Base-by-base conservation (phyloP, 2,797 vertebrate genomes). In the Leucoraja ocellata region DNA sequence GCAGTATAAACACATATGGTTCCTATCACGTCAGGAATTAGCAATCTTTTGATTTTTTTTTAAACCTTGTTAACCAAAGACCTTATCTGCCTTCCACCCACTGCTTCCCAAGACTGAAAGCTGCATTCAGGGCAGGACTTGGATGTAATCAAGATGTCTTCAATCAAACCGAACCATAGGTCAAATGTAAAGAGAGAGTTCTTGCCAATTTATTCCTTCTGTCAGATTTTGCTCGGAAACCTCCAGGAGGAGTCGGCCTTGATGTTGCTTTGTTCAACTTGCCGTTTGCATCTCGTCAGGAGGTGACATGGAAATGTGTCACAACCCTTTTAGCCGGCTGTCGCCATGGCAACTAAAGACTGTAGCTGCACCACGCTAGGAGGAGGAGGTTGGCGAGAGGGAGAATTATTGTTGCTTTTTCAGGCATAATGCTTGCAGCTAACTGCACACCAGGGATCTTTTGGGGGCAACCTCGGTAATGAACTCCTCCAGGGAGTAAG, bases 281-380 rank as follows among this genome's bases (percentile, higher is more conserved):
- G 14, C 21, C 32, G 28, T 68, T 88, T 88, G 63, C 61, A 68
- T 88, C 84, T 88, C 2, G 84, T 36, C 36, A 68, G 58, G 16
- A 65, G n/a, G n/a, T 88, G 84, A 88, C 84, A 88, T 68, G 63
- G 63, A 88, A 88, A 68, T 88, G 83, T 86, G 83, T 86, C 58
- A 86, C 83, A 65, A 65, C 83, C 83, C 83, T 86, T 65, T 86
- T 86, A 86, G 83, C 83, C 32, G 83, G 63, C 63, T 21, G 84
- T 88, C 61, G 9, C 84, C 84, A 88, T 68, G 84, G 61, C 63
- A 88, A 88, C 84, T 5, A 25, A 74, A 23, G 71, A 65, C 63
- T 18, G 1, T 4, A 68, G 84, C 61, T 88, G 84, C 16, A 68
- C 61, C 84, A 63, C 9, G 61, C 84, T 36, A 63, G 16, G 84